Evolutionary conservation across 2,113 vertebrate species (phyloP), one percentile per base, ranked within the genome.

Genomic region (Ciconia maguari): DNA sequence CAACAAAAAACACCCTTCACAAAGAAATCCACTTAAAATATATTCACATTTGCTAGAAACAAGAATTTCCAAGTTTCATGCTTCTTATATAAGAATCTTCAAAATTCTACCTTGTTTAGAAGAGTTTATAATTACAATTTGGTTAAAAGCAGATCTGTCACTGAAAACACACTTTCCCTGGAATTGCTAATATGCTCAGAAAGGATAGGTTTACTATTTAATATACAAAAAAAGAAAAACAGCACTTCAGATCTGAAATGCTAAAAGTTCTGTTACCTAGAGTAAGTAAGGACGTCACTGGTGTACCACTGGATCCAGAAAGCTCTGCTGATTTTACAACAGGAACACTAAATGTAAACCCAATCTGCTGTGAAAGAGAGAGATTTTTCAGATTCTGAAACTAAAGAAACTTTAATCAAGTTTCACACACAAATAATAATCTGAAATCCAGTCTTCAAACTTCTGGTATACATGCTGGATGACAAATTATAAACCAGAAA

Each of bases 311-410:
- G 86, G 98, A 98, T 95, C 98, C 96, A 81, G 98, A 97, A 89
- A 97, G 85, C 61, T 98, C 97, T 60, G 98, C 83, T 58, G 98
- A 97, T 98, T 99, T 99, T 85, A 98, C 97, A 49, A 99, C 98
- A 94, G 99, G 99, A 91, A 98, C 99, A 96, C 99, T 99, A 97
- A 99, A 99, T 32, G 98, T 99, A 98, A 99, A 99, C 96, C 98
- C 99, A 17, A 93, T 93, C 95, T 97, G 96, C 92, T 91, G 19
- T 4, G 12, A 49, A 72, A 94, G 81, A 91, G 68, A 94, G 29
- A 93, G 18, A 60, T 27, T 46, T 87, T 60, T 90, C 41, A 95
- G 69, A 75, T 80, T 91, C 41, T 57, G 72, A 81, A 85, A 75
- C 32, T 14, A 46, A 55, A 89, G 38, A 78, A 82, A 89, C 44